phyloP scores from a whole-genome alignment of 2,113 vertebrate species.

The Perca fluviatilis region DNA sequence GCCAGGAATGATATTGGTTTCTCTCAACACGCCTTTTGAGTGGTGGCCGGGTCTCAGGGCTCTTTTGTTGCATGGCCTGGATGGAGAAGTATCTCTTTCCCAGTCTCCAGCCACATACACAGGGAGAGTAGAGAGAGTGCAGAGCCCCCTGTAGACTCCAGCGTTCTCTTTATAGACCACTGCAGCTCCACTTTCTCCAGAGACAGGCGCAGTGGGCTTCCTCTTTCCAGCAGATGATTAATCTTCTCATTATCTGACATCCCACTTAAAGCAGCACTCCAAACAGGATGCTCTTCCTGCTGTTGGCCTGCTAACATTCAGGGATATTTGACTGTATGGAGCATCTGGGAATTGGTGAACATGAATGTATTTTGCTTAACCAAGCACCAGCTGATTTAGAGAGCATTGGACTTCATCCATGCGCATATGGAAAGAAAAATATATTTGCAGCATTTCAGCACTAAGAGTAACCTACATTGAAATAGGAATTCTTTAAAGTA shows the following conservation, averaged over 20 bases:
- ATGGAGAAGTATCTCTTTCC: conserved; percentile 73
- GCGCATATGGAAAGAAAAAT: not conserved
- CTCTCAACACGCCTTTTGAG: conserved; percentile 80
- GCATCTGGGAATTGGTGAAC: conserved; percentile 22
- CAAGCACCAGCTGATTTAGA: conserved; percentile 30
- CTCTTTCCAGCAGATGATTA: conserved; percentile 75
- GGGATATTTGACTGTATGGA: not conserved
- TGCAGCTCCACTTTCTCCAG: conserved; percentile 57
- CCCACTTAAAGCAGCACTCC: conserved; percentile 66
- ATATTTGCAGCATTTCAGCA: not conserved
- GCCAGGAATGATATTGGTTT: conserved; percentile 82
- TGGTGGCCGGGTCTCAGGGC: conserved; percentile 64
- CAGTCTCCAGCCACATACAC: conserved; percentile 40
- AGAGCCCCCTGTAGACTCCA: conserved; percentile 50
- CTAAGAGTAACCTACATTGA: not conserved
- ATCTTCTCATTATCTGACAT: conserved; percentile 81
- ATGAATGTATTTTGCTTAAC: conserved; percentile 40
- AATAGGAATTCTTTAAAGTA: not conserved
- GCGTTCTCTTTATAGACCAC: conserved; percentile 68
- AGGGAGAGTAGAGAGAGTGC: conserved; percentile 28
- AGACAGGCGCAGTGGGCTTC: conserved; percentile 50
- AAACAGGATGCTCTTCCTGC: conserved; percentile 39
- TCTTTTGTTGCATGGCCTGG: conserved; percentile 76
- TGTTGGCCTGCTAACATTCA: not conserved
- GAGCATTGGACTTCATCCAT: not conserved